A percentile compares a stretch with the other conserved stretches of the same genome.
These are phyloP conservation scores for Rhineura floridana DNA, from an alignment of 2,113 vertebrate species.

Conservation along the genomic window DNA sequence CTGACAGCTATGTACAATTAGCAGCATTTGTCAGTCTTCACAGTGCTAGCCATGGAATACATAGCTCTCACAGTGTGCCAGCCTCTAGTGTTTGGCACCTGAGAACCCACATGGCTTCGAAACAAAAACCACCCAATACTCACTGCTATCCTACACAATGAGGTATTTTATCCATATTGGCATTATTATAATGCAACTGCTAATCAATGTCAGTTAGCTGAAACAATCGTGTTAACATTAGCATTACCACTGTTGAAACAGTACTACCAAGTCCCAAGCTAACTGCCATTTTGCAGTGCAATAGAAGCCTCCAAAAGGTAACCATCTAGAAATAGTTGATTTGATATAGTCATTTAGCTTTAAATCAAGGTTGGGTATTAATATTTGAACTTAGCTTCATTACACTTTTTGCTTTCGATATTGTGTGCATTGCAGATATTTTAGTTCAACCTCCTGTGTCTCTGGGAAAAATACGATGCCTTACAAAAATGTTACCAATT, in stretches of 20 bases:
- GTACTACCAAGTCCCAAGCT: conserved; percentile 48
- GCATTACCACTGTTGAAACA: conserved; percentile 49
- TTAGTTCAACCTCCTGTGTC: neutral
- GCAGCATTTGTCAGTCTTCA: conserved; percentile 52
- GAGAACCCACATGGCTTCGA: conserved; percentile 22
- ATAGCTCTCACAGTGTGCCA: conserved; percentile 34
- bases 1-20: conserved; percentile 59
- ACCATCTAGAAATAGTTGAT: conserved; percentile 52
- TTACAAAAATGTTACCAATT: neutral
- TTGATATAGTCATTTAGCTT: conserved; percentile 19
- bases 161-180: conserved; percentile 44
- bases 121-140: conserved; percentile 37
- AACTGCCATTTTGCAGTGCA: conserved; percentile 44
- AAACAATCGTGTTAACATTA: conserved; percentile 68
- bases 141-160: conserved; percentile 24
- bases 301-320: conserved; percentile 49
- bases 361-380: neutral
- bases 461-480: neutral
- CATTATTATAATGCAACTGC: conserved; percentile 53
- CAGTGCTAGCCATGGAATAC: conserved; percentile 36
- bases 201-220: conserved; percentile 66
- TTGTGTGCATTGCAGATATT: neutral
- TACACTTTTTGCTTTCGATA: neutral
- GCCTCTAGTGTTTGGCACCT: conserved; percentile 52
- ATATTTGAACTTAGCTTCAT: neutral